Evolutionary conservation across 2,888 invertebrate genomes (phyloP).

Genomic region (Apodemia hepburni): DNA sequence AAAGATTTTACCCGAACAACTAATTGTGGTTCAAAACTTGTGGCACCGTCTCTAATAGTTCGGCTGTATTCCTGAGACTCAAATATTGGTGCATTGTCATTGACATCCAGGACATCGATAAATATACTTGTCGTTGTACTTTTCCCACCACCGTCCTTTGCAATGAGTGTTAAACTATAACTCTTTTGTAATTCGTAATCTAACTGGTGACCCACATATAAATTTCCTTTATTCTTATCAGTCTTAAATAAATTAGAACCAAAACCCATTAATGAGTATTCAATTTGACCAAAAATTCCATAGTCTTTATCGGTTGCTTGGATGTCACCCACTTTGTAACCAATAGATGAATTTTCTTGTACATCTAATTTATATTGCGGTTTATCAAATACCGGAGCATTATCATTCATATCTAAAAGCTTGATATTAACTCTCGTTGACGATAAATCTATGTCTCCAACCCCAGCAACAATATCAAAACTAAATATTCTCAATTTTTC

Average conservation of each 20-base stretch:
- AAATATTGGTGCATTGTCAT: constrained; percentile 88
- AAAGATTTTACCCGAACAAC: constrained; percentile 81
- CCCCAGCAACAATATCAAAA: constrained; percentile 84
- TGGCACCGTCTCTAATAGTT: constrained; percentile 88
- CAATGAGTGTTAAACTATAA: constrained; percentile 89
- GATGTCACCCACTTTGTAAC: constrained; percentile 82
- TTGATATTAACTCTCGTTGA: constrained; percentile 82
- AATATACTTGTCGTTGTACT: constrained; percentile 85
- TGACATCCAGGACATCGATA: constrained; percentile 86
- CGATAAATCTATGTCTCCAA: constrained; percentile 77
- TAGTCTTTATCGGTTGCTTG: constrained; percentile 87
- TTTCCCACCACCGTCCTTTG: constrained; percentile 89
- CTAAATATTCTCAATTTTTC: constrained; percentile 78
- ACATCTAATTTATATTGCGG: constrained; percentile 83
- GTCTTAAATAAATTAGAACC: constrained; percentile 89
- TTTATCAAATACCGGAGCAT: constrained; percentile 84
- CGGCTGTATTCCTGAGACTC: constrained; percentile 85
- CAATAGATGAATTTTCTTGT: constrained; percentile 82
- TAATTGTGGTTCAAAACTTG: constrained; percentile 89
- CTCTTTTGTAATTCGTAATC: constrained; percentile 91
- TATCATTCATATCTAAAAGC: constrained; percentile 89
- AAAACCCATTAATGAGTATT: constrained; percentile 88
- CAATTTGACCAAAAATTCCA: constrained; percentile 84
- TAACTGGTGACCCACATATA: constrained; percentile 82
- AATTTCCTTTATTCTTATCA: constrained; percentile 82